These are phyloP conservation scores for Agapetus fuscipes DNA, from an alignment of 2,888 invertebrate species.

Conservation along the genomic window DNA sequence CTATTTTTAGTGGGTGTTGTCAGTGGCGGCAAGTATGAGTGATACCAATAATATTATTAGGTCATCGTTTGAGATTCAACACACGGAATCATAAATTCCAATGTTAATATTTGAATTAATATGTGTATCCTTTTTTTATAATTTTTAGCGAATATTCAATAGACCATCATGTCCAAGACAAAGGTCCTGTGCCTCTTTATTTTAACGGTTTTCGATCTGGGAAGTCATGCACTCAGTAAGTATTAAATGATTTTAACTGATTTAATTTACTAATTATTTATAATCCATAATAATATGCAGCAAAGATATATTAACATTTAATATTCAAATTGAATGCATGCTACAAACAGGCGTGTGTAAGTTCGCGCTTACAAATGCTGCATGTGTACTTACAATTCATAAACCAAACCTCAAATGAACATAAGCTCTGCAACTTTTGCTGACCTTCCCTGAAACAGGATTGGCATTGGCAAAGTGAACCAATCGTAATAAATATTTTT, in stretches of 20 bases:
- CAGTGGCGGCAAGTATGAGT: constrained; percentile 28
- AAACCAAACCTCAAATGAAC: too few relatives aligned
- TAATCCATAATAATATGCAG: background rate
- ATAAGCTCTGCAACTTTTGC: too few relatives aligned
- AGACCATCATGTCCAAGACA: constrained; percentile 5
- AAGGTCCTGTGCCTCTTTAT: constrained; percentile 8
- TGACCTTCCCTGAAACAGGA: too few relatives aligned
- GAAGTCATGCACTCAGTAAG: constrained; percentile 22
- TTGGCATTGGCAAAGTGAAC: too few relatives aligned
- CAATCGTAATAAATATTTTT: background rate
- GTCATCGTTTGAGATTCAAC: constrained; percentile 14
- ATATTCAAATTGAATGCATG: too few relatives aligned
- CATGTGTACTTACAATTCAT: background rate
- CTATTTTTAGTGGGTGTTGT: constrained; percentile 55
- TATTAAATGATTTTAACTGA: background rate
- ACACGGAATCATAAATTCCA: background rate
- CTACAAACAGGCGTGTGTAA: too few relatives aligned
- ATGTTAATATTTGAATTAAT: background rate
- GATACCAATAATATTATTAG: constrained; percentile 10
- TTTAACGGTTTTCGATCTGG: constrained; percentile 15
- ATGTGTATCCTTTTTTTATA: background rate
- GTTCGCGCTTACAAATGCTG: too few relatives aligned
- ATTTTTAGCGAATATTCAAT: background rate
- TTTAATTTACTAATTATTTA: background rate
- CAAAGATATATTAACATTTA: background rate